Base-by-base conservation (phyloP, 2,113 vertebrate species). In the Neoarius graeffei region DNA sequence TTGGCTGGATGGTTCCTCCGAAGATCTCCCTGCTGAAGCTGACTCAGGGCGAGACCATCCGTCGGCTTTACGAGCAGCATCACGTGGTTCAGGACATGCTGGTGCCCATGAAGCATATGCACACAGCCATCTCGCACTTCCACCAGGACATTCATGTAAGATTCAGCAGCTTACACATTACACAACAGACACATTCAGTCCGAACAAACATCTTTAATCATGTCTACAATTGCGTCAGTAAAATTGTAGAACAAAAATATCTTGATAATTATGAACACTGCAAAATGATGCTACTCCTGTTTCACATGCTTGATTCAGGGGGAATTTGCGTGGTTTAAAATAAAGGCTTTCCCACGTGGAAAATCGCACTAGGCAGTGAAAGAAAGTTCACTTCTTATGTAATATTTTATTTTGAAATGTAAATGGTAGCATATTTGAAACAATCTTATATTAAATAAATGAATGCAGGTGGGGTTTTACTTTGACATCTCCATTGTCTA, bases 41-140 rank as follows among this genome's bases (percentile, higher is more conserved):
- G 88, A 99, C 98, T 0, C 98, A 99, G 94, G 98, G 98, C 23
- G 98, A 99, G 93, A 97, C 98, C 7, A 97, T 99, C 82, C 94
- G 98, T 59, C 96, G 95, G 66, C 96, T 99, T 15, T 99, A 99
- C 0, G 98, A 99, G 85, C 97, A 99, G 81, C 98, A 99, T 92
- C 98, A 99, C 0, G 98, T 99, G 82, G 96, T 99, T 0, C 98
- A 99, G 94, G 98, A 99, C 95, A 99, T 99, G 98, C 89, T 99
- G 92, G 95, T 99, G 13, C 98, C 98, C 88, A 96, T 99, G 95
- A 99, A 96, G 92, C 94, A 95, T 91, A 94, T 99, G 92, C 91
- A 95, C 52, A 94, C 91, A 0, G 96, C 98, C 81, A 96, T 99
- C 91, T 93, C 92, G 14, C 93, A 93, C 91, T 99, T 99, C 93